Conservation (phyloP, 1,140 invertebrate genomes). For the Rhyacophila brunnea region DNA sequence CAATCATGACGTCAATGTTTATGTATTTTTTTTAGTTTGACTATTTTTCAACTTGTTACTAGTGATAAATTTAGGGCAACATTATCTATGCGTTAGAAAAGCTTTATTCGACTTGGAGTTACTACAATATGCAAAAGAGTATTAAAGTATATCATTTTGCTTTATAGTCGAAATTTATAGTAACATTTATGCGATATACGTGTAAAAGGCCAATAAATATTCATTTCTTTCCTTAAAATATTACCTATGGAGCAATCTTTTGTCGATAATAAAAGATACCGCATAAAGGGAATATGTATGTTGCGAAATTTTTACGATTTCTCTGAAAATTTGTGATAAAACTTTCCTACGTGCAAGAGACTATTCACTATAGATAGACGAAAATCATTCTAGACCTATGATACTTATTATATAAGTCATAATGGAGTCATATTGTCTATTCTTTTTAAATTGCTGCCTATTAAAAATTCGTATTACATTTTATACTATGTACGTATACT, state of each 20-base stretch:
- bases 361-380: too few relatives aligned
- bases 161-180: conserved; percentile 19
- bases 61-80: too few relatives aligned
- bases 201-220: conserved; percentile 10
- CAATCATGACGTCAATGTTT: too few relatives aligned
- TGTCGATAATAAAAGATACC: conserved; percentile 21
- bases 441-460: too few relatives aligned
- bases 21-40: too few relatives aligned
- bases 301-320: conserved; percentile 28
- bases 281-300: conserved; percentile 11
- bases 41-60: too few relatives aligned
- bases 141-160: neutral
- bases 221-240: conserved; percentile 19
- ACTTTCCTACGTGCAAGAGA: conserved; percentile 20
- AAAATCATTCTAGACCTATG: too few relatives aligned
- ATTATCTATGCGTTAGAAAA: too few relatives aligned
- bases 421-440: too few relatives aligned
- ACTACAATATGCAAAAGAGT: conserved; percentile 1
- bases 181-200: conserved; percentile 4
- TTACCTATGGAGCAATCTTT: conserved; percentile 23
- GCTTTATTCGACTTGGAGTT: neutral
- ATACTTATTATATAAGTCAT: too few relatives aligned
- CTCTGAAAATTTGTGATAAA: conserved; percentile 26
- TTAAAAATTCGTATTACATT: too few relatives aligned
- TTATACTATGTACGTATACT: too few relatives aligned